Conservation (phyloP, 1,140 invertebrate genomes). For the Aethina tumida region DNA sequence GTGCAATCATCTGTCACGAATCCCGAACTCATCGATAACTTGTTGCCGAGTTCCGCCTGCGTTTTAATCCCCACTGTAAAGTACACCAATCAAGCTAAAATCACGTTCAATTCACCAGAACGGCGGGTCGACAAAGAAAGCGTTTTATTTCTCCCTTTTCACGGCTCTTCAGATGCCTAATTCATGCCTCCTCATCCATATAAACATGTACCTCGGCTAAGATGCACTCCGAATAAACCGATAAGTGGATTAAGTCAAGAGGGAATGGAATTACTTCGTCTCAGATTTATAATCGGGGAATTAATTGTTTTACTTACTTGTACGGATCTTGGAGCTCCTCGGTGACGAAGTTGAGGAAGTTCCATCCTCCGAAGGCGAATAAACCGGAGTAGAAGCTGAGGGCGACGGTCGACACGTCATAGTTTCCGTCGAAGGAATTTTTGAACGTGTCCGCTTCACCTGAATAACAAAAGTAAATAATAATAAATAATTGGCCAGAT, state of each 20-base stretch:
- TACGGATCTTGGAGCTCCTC: slow-evolving; percentile 89
- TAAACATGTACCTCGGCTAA: slow-evolving; percentile 1
- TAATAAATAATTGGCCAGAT: too few species aligned
- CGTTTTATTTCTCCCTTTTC: slow-evolving; percentile 6
- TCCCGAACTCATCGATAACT: too few species aligned
- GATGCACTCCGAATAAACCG: too few species aligned
- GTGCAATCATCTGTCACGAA: too few species aligned
- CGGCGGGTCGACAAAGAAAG: slow-evolving; percentile 1
- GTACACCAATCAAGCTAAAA: slow-evolving; percentile 16
- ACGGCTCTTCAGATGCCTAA: slow-evolving; percentile 1
- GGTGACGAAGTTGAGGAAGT: slow-evolving; percentile 88
- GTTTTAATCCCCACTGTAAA: slow-evolving; percentile 8
- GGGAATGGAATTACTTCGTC: too few species aligned
- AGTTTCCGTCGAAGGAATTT: slow-evolving; percentile 58
- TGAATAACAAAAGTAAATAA: slow-evolving; percentile 37
- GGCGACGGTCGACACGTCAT: slow-evolving; percentile 50
- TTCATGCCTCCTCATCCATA: slow-evolving; percentile 10
- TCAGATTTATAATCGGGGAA: too few species aligned
- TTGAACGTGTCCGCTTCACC: slow-evolving; percentile 63
- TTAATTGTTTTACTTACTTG: slow-evolving; percentile 66
- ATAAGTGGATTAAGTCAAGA: too few species aligned
- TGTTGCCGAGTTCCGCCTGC: too few species aligned
- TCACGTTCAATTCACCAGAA: slow-evolving; percentile 12
- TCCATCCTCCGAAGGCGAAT: slow-evolving; percentile 96
- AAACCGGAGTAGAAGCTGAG: slow-evolving; percentile 88